A percentile compares a stretch with the other conserved stretches of the same genome.
phyloP scores from a whole-genome alignment of 2,113 vertebrate genomes.

The Hassar affinis region DNA sequence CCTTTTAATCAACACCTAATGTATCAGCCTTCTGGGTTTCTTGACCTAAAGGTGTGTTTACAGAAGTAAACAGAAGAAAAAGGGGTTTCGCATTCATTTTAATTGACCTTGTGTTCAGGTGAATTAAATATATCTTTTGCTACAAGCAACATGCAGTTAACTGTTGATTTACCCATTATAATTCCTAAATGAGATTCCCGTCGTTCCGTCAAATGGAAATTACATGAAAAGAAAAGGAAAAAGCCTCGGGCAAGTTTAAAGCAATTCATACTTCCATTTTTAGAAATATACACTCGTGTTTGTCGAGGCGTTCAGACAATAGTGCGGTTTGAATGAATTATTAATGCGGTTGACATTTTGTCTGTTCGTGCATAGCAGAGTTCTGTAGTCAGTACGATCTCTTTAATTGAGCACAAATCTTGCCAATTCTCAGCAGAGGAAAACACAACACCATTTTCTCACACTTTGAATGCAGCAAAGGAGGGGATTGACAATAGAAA shows the following conservation, averaged over 20 bases:
- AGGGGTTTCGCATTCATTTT: constrained; percentile 11
- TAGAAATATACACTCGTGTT: neutral
- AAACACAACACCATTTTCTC: constrained; percentile 1
- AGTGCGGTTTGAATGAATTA: neutral
- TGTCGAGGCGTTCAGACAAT: neutral
- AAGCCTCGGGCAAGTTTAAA: neutral
- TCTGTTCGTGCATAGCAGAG: neutral
- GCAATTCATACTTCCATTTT: neutral
- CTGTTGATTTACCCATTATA: constrained; percentile 19
- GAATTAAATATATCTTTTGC: neutral
- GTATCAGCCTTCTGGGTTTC: neutral
- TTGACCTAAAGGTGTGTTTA: neutral
- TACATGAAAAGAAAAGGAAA: neutral
- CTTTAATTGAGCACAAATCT: constrained; percentile 1
- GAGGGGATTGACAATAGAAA: constrained; percentile 8
- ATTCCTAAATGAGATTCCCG: constrained; percentile 18
- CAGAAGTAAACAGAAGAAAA: neutral
- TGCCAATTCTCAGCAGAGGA: constrained; percentile 11
- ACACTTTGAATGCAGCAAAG: constrained; percentile 6
- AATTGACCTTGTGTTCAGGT: neutral
- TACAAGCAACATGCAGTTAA: constrained; percentile 24
- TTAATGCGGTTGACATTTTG: constrained; percentile 7
- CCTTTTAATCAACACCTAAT: constrained; percentile 33
- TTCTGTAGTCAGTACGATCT: neutral
- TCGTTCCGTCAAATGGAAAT: neutral